Conservation (phyloP, 2,888 invertebrate species). For the Rhagonycha fulva region DNA sequence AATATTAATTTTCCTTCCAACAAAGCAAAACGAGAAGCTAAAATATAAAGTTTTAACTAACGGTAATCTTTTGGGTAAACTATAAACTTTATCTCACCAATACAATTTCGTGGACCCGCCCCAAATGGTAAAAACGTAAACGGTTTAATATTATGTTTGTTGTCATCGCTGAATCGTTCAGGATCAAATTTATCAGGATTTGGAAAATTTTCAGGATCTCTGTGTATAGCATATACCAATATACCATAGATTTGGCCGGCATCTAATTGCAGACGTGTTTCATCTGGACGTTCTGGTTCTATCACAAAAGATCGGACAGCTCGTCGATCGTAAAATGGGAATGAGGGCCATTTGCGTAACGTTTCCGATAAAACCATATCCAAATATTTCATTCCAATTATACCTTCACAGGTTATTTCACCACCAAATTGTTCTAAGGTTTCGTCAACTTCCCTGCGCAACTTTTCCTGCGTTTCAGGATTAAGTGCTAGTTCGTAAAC, state of each 20-base stretch:
- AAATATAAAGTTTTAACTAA: neutral
- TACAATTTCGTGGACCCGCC: slow-evolving; percentile 48
- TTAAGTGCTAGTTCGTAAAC: slow-evolving; percentile 63
- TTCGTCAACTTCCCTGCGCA: slow-evolving; percentile 61
- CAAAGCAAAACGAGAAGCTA: slow-evolving; percentile 39
- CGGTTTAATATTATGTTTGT: slow-evolving; percentile 56
- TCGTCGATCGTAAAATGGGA: slow-evolving; percentile 56
- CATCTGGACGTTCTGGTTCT: slow-evolving; percentile 25
- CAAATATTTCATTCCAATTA: slow-evolving; percentile 55
- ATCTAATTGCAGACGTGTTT: slow-evolving; percentile 24
- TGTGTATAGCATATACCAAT: slow-evolving; percentile 58
- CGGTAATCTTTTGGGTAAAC: neutral
- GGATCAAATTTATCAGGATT: slow-evolving; percentile 59
- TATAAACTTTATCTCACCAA: slow-evolving; percentile 36
- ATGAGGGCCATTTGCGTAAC: slow-evolving; percentile 57
- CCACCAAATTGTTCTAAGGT: slow-evolving; percentile 34
- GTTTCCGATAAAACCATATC: slow-evolving; percentile 60
- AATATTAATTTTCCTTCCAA: slow-evolving; percentile 34
- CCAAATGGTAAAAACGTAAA: slow-evolving; percentile 61
- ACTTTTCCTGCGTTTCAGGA: slow-evolving; percentile 61
- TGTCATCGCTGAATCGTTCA: slow-evolving; percentile 59
- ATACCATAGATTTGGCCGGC: slow-evolving; percentile 47
- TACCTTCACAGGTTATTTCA: slow-evolving; percentile 54
- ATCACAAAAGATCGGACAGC: slow-evolving; percentile 57
- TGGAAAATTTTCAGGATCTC: slow-evolving; percentile 60